Evolutionary conservation across 2,888 invertebrate species (phyloP).

Genomic region (Aspidiotus rigidus): DNA sequence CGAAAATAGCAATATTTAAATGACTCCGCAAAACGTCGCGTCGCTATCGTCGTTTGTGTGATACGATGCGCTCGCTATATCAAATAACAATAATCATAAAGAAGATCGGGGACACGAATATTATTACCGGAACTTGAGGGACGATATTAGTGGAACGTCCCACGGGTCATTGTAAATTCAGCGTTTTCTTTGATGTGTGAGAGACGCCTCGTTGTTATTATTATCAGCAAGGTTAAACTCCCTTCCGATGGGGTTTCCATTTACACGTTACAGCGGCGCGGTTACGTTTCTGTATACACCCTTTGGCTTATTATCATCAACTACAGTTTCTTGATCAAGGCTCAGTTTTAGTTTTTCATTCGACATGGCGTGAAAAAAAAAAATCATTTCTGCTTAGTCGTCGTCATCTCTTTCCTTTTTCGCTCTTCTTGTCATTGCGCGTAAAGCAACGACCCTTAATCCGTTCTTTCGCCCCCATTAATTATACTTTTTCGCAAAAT

Average conservation of each 20-base stretch:
- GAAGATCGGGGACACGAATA: conserved; percentile 4
- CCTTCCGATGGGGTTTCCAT: neutral
- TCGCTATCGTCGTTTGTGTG: no score
- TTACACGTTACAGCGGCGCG: neutral
- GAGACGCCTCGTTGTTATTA: neutral
- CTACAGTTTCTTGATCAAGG: no score
- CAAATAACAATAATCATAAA: neutral
- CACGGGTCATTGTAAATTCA: conserved; percentile 4
- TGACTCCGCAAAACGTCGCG: no score
- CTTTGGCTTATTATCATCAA: no score
- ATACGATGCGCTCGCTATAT: neutral
- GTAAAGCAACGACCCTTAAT: neutral
- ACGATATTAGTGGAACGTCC: conserved; percentile 1
- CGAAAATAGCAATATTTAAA: no score
- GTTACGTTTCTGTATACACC: neutral
- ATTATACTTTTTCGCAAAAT: conserved; percentile 1
- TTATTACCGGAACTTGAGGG: neutral
- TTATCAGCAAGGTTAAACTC: conserved; percentile 2
- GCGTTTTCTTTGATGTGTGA: conserved; percentile 4
- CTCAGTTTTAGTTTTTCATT: no score
- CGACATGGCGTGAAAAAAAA: no score
- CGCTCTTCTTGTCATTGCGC: no score
- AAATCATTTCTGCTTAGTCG: no score
- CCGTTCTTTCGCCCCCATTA: conserved; percentile 2
- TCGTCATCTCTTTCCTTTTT: no score